Percentiles rank a stretch among this genome's conserved stretches.
phyloP scores from a whole-genome alignment of 2,888 invertebrate genomes.

The Pristionchus fissidentatus region DNA sequence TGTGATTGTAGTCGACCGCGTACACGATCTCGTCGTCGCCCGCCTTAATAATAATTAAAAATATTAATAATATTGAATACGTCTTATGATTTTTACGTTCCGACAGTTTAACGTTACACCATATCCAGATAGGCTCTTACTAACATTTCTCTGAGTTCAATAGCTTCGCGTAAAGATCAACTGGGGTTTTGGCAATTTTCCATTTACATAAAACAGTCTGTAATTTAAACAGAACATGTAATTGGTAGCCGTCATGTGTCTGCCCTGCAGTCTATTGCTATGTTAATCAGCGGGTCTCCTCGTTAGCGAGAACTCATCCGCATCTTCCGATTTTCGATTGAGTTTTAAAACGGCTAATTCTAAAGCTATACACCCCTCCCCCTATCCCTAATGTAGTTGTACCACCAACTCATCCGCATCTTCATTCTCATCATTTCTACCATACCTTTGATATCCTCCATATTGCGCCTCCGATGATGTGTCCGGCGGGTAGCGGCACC shows the following conservation, averaged over 20 bases:
- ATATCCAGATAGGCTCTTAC: too few species aligned
- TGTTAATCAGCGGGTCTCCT: not conserved
- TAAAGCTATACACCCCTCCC: too few species aligned
- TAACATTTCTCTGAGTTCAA: not conserved
- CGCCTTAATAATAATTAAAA: not conserved
- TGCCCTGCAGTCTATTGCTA: too few species aligned
- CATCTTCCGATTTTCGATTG: not conserved
- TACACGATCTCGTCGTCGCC: constrained; percentile 86
- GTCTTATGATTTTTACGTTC: too few species aligned
- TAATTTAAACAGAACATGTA: constrained; percentile 90
- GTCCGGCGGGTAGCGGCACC: constrained; percentile 94
- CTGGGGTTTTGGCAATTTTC: not conserved
- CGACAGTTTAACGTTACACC: too few species aligned
- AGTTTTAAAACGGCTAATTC: too few species aligned
- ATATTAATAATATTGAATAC: not conserved
- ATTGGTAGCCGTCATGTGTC: too few species aligned
- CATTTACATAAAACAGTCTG: not conserved
- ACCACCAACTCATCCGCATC: too few species aligned
- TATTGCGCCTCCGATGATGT: constrained; percentile 97
- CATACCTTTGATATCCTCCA: constrained; percentile 96
- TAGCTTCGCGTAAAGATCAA: too few species aligned
- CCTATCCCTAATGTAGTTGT: too few species aligned
- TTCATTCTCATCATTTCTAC: not conserved
- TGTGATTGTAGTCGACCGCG: constrained; percentile 96
- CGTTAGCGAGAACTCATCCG: not conserved